These are phyloP conservation scores for Chaetorhynchus papuensis DNA, from an alignment of 2,113 vertebrate species.

Conservation along the genomic window DNA sequence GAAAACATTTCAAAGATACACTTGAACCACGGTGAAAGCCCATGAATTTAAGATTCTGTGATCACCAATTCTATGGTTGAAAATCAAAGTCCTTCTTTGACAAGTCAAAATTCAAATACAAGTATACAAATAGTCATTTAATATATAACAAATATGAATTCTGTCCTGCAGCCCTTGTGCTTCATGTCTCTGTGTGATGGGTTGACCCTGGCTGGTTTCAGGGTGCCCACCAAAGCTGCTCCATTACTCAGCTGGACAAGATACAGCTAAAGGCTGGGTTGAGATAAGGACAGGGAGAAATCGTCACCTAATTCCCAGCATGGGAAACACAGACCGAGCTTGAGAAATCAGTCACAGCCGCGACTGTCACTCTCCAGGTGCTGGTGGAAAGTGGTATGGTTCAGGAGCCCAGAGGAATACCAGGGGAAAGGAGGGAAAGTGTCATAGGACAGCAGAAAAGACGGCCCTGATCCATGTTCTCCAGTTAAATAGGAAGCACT, in stretches of 20 bases:
- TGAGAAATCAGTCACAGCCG: background rate
- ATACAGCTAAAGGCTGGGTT: background rate
- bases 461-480: background rate
- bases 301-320: too few relatives aligned
- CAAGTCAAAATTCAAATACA: background rate
- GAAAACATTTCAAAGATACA: background rate
- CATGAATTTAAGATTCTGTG: background rate
- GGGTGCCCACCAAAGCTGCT: background rate
- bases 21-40: background rate
- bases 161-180: background rate
- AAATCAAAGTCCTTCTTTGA: background rate
- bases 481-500: background rate
- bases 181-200: background rate
- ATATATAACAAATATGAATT: background rate
- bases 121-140: background rate
- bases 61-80: background rate
- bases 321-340: background rate
- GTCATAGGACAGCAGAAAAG: background rate
- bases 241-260: background rate
- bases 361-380: background rate
- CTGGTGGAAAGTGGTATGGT: background rate
- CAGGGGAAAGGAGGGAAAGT: background rate
- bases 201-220: background rate
- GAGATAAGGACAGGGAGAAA: background rate
- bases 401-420: background rate